Evolutionary conservation across 2,797 vertebrate genomes (phyloP).

Genomic region (Centroberyx gerrardi): DNA sequence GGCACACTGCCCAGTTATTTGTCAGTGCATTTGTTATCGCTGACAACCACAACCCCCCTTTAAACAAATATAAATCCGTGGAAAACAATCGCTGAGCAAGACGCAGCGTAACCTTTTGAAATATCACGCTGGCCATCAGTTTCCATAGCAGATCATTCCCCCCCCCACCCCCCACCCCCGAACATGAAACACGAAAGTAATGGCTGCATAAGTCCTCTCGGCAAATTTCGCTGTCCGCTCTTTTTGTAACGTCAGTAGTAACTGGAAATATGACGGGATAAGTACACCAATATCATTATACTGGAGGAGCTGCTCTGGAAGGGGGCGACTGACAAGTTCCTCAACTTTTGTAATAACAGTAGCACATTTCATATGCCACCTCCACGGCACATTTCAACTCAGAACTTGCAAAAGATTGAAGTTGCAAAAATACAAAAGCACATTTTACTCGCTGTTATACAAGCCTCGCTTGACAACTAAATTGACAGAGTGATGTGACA

Average conservation of each 20-base stretch:
- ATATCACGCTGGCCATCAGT: constrained; percentile 83
- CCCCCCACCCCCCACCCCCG: background rate
- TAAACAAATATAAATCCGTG: constrained; percentile 85
- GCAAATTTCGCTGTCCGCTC: constrained; percentile 26
- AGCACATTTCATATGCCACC: constrained; percentile 25
- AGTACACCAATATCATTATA: constrained; percentile 47
- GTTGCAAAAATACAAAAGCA: constrained; percentile 28
- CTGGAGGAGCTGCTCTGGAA: constrained; percentile 20
- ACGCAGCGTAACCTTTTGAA: constrained; percentile 87
- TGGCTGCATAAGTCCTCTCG: constrained; percentile 56
- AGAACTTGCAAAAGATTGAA: constrained; percentile 13
- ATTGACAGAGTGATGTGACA: constrained; percentile 23
- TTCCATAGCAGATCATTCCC: constrained; percentile 66
- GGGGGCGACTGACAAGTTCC: constrained; percentile 31
- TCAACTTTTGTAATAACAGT: constrained; percentile 40
- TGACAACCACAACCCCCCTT: constrained; percentile 84
- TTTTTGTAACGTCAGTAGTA: constrained; percentile 45
- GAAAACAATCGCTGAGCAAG: constrained; percentile 84
- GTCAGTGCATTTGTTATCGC: constrained; percentile 85
- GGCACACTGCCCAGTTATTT: constrained; percentile 83
- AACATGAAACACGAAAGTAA: constrained; percentile 70
- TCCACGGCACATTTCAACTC: constrained; percentile 9
- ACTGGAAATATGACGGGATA: constrained; percentile 59
- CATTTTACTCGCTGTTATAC: constrained; percentile 23
- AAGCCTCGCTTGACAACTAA: constrained; percentile 1